phyloP scores from a whole-genome alignment of 2,113 vertebrate species.

The Boleophthalmus pectinirostris region DNA sequence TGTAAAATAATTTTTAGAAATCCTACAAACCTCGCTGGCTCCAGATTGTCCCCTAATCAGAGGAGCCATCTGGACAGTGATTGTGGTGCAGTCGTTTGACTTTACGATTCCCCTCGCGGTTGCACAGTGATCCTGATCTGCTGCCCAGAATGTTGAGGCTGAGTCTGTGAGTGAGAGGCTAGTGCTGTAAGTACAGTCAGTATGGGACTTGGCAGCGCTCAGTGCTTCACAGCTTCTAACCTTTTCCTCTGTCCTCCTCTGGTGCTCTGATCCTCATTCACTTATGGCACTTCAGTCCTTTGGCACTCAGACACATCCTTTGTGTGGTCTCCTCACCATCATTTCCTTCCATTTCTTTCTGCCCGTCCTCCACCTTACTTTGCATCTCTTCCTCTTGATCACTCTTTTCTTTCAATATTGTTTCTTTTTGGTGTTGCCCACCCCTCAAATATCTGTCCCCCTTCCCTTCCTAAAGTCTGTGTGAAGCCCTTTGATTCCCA shows the following conservation, averaged over 20 bases:
- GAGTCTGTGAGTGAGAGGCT: conserved; percentile 50
- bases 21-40: conserved; percentile 23
- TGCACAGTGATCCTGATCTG: conserved; percentile 62
- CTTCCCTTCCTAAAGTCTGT: conserved; percentile 67
- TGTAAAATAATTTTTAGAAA: conserved; percentile 25
- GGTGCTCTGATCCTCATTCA: conserved; percentile 23
- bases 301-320: conserved; percentile 23
- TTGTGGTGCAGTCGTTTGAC: conserved; percentile 53
- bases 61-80: conserved; percentile 63
- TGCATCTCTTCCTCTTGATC: conserved; percentile 29
- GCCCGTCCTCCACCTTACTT: conserved; percentile 12
- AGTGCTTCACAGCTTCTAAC: conserved; percentile 62
- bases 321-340: conserved; percentile 8
- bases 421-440: conserved; percentile 51
- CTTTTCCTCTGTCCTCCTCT: conserved; percentile 50
- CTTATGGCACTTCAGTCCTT: conserved; percentile 19
- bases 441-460: conserved; percentile 52
- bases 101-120: conserved; percentile 64
- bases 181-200: conserved; percentile 65
- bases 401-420: conserved; percentile 41
- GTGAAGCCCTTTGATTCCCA: conserved; percentile 75
- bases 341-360: conserved; percentile 9
- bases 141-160: conserved; percentile 59
- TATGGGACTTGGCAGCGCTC: conserved; percentile 63
- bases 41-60: conserved; percentile 44